Conservation (phyloP, 2,797 vertebrate species). For the Cyprinella venusta region DNA sequence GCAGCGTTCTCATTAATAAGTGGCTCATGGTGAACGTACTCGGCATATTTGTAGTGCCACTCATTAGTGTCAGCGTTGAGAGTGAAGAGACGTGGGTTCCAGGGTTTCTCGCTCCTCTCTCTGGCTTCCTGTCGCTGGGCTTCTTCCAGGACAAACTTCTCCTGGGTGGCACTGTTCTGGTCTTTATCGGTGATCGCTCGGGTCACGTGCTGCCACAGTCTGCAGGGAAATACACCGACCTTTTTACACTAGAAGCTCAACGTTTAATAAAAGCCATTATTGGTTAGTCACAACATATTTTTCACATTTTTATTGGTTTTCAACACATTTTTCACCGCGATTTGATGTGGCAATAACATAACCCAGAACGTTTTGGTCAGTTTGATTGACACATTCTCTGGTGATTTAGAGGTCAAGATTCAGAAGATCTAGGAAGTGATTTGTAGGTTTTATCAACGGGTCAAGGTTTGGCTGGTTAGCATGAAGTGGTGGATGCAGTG, state of each 20-base stretch:
- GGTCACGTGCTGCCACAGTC: conserved; percentile 93
- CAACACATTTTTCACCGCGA: background rate
- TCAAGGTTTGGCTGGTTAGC: background rate
- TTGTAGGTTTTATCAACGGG: background rate
- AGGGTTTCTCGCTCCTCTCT: conserved; percentile 83
- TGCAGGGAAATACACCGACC: conserved; percentile 62
- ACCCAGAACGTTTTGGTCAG: background rate
- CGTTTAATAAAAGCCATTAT: background rate
- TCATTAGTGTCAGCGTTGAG: conserved; percentile 79
- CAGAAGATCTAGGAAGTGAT: background rate
- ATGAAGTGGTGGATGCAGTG: background rate
- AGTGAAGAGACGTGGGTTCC: conserved; percentile 84
- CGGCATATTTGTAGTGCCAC: conserved; percentile 88
- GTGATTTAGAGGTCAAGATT: conserved; percentile 2
- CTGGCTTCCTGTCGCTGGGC: conserved; percentile 83
- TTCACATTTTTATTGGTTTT: no score
- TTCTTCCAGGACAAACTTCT: conserved; percentile 92
- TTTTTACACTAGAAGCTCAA: background rate
- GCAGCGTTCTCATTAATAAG: background rate
- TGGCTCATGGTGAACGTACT: conserved; percentile 74
- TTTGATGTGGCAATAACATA: background rate
- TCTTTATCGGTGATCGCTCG: conserved; percentile 89
- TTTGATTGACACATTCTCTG: background rate
- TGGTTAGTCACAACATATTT: background rate
- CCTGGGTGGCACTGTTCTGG: conserved; percentile 89